These are phyloP conservation scores for Aleiodes testaceus DNA, from an alignment of 2,888 invertebrate species.

Conservation along the genomic window DNA sequence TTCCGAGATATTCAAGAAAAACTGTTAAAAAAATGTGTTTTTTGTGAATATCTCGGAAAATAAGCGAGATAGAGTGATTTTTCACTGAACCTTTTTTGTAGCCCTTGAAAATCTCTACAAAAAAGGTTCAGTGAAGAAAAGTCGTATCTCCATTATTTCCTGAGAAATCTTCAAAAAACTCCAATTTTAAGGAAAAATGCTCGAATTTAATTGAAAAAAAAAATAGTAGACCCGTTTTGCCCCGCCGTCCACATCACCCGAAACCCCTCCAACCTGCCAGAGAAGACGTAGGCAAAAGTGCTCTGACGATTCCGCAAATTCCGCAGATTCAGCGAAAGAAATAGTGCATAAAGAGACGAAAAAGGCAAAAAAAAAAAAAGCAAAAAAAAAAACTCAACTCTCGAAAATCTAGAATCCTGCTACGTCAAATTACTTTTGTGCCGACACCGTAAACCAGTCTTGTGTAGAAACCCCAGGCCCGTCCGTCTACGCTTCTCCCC, in stretches of 20 bases:
- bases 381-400: conserved; percentile 48
- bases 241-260: no score
- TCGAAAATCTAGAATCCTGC: conserved; percentile 49
- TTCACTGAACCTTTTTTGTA: no score
- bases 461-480: conserved; percentile 35
- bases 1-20: no score
- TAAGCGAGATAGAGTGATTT: no score
- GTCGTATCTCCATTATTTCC: no score
- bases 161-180: no score
- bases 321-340: conserved; percentile 23
- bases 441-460: conserved; percentile 39
- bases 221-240: no score
- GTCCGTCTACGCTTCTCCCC: neutral
- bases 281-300: conserved; percentile 17
- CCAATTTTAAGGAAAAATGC: no score
- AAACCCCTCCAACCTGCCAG: neutral
- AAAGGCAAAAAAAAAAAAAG: conserved; percentile 13
- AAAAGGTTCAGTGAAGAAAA: no score
- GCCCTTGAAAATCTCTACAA: neutral
- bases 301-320: conserved; percentile 18
- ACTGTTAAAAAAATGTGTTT: no score
- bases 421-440: conserved; percentile 60
- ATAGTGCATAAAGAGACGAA: conserved; percentile 14
- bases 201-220: neutral
- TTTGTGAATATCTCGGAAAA: no score